These are phyloP conservation scores for Heteromurus nitidus DNA, from an alignment of 2,888 invertebrate genomes.

Conservation along the genomic window DNA sequence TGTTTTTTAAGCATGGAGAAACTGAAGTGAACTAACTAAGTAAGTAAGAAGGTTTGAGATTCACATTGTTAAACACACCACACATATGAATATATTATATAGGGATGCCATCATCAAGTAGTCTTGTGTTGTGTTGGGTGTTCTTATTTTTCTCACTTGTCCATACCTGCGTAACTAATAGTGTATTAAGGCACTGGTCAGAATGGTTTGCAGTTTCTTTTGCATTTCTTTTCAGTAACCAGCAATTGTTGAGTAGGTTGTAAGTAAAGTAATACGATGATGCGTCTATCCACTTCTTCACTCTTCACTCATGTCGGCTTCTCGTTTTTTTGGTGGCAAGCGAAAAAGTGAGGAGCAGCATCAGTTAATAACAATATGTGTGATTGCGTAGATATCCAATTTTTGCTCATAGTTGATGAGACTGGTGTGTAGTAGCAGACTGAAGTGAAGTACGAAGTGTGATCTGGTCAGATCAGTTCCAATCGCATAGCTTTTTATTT, in stretches of 20 bases:
- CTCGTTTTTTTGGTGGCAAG: conserved; percentile 22
- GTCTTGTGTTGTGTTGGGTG: background rate
- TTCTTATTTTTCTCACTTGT: conserved; percentile 41
- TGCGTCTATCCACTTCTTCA: conserved; percentile 4
- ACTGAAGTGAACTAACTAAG: conserved; percentile 16
- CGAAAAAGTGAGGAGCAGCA: conserved; percentile 13
- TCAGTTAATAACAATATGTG: background rate
- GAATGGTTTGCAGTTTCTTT: conserved; percentile 55
- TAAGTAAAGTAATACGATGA: background rate
- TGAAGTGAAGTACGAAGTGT: conserved; percentile 14
- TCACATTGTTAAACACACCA: conserved; percentile 42
- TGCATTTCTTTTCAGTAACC: conserved; percentile 22
- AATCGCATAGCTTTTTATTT: conserved; percentile 23
- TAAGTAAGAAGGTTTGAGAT: conserved; percentile 35
- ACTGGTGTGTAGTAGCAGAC: background rate
- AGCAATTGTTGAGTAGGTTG: conserved; percentile 48
- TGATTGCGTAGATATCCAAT: conserved; percentile 27
- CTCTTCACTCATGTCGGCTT: conserved; percentile 36
- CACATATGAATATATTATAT: background rate
- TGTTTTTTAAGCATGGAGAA: background rate
- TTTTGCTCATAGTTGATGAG: conserved; percentile 20
- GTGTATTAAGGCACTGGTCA: conserved; percentile 48
- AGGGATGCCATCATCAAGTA: background rate
- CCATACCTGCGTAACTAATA: conserved; percentile 56
- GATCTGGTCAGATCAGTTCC: conserved; percentile 49